Evolutionary conservation across 2,888 invertebrate species (phyloP).

Genomic region (Gastracanthus pulcherrimus): DNA sequence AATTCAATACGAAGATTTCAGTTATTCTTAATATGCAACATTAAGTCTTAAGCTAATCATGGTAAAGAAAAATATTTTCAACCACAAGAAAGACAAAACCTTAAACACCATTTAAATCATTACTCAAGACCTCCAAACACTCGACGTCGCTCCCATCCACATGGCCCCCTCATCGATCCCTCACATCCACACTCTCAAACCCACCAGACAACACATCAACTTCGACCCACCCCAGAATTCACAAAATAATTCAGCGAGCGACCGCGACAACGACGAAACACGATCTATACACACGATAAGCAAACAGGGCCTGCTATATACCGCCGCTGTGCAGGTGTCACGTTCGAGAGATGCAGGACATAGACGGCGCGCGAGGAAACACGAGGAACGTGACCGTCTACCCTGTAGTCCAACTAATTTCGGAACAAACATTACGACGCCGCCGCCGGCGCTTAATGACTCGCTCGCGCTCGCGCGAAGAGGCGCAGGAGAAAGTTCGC

Average conservation of each 20-base stretch:
- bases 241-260: conserved; percentile 31
- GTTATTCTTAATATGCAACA: neutral
- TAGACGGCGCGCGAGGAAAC: neutral
- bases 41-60: too few relatives aligned
- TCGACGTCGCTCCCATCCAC: neutral
- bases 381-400: conserved; percentile 31
- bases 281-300: too few relatives aligned
- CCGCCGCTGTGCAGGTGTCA: conserved; percentile 37
- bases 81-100: too few relatives aligned
- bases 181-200: neutral
- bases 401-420: conserved; percentile 44
- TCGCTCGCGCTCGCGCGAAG: conserved; percentile 6
- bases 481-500: conserved; percentile 18
- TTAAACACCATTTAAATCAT: too few relatives aligned
- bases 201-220: neutral
- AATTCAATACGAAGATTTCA: neutral
- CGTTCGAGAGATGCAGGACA: conserved; percentile 14
- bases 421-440: conserved; percentile 44
- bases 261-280: neutral
- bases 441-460: conserved; percentile 37
- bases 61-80: too few relatives aligned
- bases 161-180: neutral
- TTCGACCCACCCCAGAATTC: neutral
- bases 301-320: neutral
- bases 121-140: neutral